Evolutionary conservation across 2,113 vertebrate species (phyloP), one percentile per base, ranked within the genome.

Genomic region (Nannobrachium achirus): DNA sequence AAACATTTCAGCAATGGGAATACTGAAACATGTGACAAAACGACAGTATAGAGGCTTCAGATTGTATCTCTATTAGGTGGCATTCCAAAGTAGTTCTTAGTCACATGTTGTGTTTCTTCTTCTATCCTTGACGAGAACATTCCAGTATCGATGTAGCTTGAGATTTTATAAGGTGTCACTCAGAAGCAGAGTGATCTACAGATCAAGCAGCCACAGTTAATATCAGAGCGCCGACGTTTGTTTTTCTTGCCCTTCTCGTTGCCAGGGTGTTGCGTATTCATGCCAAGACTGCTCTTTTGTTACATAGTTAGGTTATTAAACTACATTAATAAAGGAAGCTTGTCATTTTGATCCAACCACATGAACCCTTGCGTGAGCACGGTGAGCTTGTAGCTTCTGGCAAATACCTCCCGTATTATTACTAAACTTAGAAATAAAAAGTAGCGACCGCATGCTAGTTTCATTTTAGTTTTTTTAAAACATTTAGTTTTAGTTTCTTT

Each of bases 81-180:
- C 62, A 90, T 91, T 71, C 73, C 38, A 60, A 10, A 6, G 2
- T 86, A 76, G 78, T 56, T 62, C 60, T 18, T 8, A 71, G 78
- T 87, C 86, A 89, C 81, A 79, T 87, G 81, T 49, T 51, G 40
- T 46, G 19, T 56, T 40, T 63, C 25, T 20, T 65, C 25, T 56
- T 39, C 42, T 41, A 11, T 66, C 13, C 53, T 16, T 1, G 3
- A 39, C n/a, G 4, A 44, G 10, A 14, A 46, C 20, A 63, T 52
- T 16, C 8, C 58, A 63, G 25, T 25, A 73, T 19, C 44, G 76
- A 87, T 80, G 33, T 18, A 4, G 0, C 1, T 8, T 16, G 3
- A 76, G 72, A 89, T 83, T 76, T 76, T 53, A 57, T 56, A 53
- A 63, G 44, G 55, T 89, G 74, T 78, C 78, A 83, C 9, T 89